Evolutionary conservation across 2,113 vertebrate genomes (phyloP), one percentile per base, ranked within the genome.

Genomic region (Lycocorax pyrrhopterus): DNA sequence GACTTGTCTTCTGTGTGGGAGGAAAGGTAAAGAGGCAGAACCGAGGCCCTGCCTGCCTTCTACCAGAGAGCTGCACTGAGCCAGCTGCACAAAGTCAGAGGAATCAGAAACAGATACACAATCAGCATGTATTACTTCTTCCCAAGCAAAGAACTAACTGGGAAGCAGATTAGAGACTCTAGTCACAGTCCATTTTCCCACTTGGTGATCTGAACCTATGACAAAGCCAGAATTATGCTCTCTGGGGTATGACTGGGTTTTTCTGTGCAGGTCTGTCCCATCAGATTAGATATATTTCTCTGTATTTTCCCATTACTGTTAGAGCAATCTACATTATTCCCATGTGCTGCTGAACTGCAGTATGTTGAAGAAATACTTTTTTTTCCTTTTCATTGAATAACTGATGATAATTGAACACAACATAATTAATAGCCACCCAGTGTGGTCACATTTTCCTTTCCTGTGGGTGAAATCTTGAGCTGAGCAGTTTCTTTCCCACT

Each of bases 361-460:
- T 64, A 30, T 46, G 62, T 78, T 69, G 76, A 88, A 83, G 62
- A 90, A 94, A 75, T 69, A 46, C 32, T 43, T 55, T 90, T 72
- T 71, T 87, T 47, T 1, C 46, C 35, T 90, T 83, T 85, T 91
- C 60, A 16, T 77, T 94, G 75, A 94, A 89, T 76, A 84, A 73
- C 72, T 91, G 68, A 43, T 95, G 90, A 92, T 96, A 97, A 94
- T 95, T 95, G 83, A 95, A 66, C 43, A 43, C 27, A 94, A 18
- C 62, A 82, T 94, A 95, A 94, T 95, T 93, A 96, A 92, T 94
- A 89, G 74, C 53, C 67, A 63, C 68, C 46, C 67, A 76, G 12
- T 43, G 59, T 92, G 92, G 87, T 95, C 62, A 91, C 63, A 90
- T 90, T 97, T 92, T 94, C 87, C 85, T 93, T 94, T 95, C 94